Evolutionary conservation across 2,113 vertebrate species (phyloP), one percentile per base, ranked within the genome.

Genomic region (Aix galericulata): DNA sequence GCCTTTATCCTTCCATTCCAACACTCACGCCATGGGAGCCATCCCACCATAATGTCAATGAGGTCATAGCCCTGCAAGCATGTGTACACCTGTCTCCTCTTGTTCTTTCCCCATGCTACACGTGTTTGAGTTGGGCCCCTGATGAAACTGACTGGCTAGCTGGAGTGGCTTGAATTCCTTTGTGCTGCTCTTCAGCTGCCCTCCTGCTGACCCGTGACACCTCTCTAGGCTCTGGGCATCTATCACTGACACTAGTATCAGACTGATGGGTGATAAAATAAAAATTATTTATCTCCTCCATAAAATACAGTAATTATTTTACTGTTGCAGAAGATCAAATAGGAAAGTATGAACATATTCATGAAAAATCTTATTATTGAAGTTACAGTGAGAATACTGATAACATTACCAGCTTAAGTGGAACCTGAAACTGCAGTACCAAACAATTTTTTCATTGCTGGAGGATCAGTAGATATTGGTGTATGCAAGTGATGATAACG

Each of bases 281-380:
- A 78, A 85, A 66, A 71, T 4, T 42, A 53, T 59, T 77, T 85
- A 67, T 67, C 9, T 60, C 6, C 11, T 74, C 5, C 15, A 34
- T 62, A 46, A 77, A 78, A 78, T 52, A 32, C 5, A 14, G 2
- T 26, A 71, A 42, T 55, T 64, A 1, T 53, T 80, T 38, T 58
- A 38, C 29, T 40, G 15, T n/a, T 74, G 17, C 8, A 59, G 52
- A 72, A 68, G 15, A 46, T 69, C 29, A 62, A 44, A 52, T 8
- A 48, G 2, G 59, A 53, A 72, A 62, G 2, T 27, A 3, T 14
- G 3, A 11, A 56, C 10, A 14, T 0, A 0, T 23, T 81, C 27
- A 21, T 48, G n/a, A 46, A 20, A 78, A 58, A 88, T 82, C 55
- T 86, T 11, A 44, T 82, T 78, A 52, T 20, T 42, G 50, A 52